Conservation (phyloP, 2,888 invertebrate genomes). For the Barypeithes pellucidus region DNA sequence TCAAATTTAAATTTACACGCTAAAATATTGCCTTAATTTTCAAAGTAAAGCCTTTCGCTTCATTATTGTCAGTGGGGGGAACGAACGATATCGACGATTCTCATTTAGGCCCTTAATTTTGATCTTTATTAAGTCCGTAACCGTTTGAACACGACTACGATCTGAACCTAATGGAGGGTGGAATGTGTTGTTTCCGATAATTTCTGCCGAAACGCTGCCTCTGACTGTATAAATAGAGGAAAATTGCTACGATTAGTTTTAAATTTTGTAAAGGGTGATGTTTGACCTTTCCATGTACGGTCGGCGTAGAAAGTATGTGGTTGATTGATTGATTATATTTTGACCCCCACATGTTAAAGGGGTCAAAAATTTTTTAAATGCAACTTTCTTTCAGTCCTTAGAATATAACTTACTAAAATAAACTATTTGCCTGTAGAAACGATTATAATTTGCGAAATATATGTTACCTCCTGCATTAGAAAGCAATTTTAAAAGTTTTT, state of each 20-base stretch:
- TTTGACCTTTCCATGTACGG: too few species aligned
- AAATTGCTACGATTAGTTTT: background rate
- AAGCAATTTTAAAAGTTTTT: too few species aligned
- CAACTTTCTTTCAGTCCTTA: too few species aligned
- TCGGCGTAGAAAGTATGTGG: too few species aligned
- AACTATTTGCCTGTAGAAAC: too few species aligned
- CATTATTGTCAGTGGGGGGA: constrained; percentile 38
- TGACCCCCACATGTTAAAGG: too few species aligned
- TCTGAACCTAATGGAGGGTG: constrained; percentile 4
- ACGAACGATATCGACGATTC: constrained; percentile 33
- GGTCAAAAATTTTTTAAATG: too few species aligned
- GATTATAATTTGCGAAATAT: too few species aligned
- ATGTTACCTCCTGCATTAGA: too few species aligned
- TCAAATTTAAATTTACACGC: constrained; percentile 40
- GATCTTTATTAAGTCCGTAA: constrained; percentile 43
- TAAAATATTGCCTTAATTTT: constrained; percentile 42
- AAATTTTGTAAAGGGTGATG: background rate
- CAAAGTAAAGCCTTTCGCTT: constrained; percentile 39
- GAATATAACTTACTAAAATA: too few species aligned
- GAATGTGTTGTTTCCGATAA: constrained; percentile 28
- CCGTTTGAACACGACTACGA: constrained; percentile 30
- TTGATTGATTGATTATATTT: too few species aligned
- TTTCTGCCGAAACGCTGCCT: background rate
- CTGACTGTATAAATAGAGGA: background rate
- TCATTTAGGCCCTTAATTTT: constrained; percentile 37